phyloP scores from a whole-genome alignment of 2,797 vertebrate species.

The Alca torda region DNA sequence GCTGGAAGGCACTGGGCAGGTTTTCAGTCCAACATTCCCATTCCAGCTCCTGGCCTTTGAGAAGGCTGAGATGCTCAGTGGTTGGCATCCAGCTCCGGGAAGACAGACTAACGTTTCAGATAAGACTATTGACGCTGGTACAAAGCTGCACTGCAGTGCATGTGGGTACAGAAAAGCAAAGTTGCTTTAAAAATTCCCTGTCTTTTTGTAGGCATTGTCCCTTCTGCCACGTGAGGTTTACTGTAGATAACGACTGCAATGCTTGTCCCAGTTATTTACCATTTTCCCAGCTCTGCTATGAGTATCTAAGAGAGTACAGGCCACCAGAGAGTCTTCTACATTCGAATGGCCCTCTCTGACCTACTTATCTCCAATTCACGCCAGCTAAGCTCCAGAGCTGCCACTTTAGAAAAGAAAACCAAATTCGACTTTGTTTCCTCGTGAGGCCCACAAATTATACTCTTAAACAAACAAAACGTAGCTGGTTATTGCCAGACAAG shows the following conservation, averaged over 20 bases:
- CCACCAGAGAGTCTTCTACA: not conserved
- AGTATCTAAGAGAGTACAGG: not conserved
- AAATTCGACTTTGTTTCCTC: not conserved
- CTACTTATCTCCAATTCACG: not conserved
- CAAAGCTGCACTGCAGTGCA: not conserved
- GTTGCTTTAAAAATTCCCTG: not conserved
- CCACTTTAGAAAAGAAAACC: not conserved
- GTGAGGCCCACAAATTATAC: rapidly evolving
- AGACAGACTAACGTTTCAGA: not conserved
- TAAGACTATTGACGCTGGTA: not conserved
- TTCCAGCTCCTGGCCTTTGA: not conserved
- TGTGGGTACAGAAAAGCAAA: not conserved
- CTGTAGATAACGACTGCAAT: not conserved
- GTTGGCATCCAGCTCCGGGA: not conserved
- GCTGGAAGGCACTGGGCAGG: not conserved
- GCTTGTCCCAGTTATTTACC: not conserved
- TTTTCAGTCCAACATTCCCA: not conserved
- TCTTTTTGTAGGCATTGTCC: not conserved
- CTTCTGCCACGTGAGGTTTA: not conserved
- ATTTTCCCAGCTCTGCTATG: not conserved
- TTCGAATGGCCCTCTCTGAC: not conserved
- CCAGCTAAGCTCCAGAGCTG: not conserved
- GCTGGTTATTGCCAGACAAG: not conserved
- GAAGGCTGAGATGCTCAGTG: not conserved
- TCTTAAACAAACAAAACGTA: not conserved